These are phyloP conservation scores for Odobenus rosmarus DNA, from an alignment of 2,113 vertebrate species.

Conservation along the genomic window DNA sequence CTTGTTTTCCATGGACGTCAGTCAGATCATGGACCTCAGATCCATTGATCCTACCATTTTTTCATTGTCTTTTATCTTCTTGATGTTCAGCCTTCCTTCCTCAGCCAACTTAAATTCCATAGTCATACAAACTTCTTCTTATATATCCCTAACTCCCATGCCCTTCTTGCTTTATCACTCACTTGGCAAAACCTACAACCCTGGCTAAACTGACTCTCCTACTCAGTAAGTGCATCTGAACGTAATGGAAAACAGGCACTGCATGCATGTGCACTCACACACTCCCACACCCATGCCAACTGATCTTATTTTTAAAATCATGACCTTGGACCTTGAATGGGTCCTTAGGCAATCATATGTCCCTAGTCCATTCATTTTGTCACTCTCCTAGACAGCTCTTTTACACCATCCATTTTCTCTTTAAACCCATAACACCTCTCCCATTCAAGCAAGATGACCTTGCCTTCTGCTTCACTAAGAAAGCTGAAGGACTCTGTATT, in stretches of 20 bases:
- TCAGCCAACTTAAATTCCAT: neutral
- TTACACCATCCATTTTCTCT: neutral
- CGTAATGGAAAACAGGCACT: neutral
- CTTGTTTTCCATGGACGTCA: neutral
- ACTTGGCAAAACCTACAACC: neutral
- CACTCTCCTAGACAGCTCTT: neutral
- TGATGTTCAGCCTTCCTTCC: neutral
- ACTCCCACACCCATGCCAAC: neutral
- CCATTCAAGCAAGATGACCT: neutral
- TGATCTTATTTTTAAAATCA: neutral
- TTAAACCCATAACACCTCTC: neutral
- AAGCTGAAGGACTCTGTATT: neutral
- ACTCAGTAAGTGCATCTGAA: neutral
- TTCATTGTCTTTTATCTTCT: neutral
- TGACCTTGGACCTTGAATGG: slow-evolving; percentile 13
- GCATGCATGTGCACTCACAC: neutral
- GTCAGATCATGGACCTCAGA: neutral
- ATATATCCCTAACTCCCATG: neutral
- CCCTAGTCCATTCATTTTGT: neutral
- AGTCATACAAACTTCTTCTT: neutral
- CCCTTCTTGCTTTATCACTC: neutral
- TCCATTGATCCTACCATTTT: neutral
- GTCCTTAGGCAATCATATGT: neutral
- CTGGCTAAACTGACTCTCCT: neutral
- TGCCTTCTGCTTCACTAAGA: slow-evolving; percentile 14